Conservation (phyloP, 2,113 vertebrate genomes). For the Charina bottae region DNA sequence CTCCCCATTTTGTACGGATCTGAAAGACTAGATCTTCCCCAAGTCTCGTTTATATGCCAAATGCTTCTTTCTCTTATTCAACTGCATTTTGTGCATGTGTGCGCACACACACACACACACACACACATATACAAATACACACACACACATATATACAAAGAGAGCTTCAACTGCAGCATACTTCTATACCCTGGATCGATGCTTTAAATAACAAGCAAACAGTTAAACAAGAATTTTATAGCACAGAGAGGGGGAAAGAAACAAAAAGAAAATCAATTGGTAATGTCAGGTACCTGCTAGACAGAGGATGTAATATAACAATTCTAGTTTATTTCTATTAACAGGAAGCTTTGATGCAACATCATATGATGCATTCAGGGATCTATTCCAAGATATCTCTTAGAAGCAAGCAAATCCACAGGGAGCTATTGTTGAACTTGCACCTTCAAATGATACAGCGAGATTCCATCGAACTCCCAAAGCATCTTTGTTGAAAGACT, state of each 20-base stretch:
- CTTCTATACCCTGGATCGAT: not conserved
- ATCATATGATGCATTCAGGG: conserved; percentile 28
- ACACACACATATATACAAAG: no score
- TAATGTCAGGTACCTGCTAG: conserved; percentile 52
- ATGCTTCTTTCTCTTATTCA: not conserved
- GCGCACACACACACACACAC: no score
- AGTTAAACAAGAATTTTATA: conserved; percentile 48
- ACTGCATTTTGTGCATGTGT: not conserved
- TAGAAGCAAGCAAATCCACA: conserved; percentile 15
- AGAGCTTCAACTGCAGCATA: fast-evolving
- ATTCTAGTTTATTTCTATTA: conserved; percentile 28
- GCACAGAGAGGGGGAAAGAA: conserved; percentile 30
- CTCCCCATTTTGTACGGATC: no score
- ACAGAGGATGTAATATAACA: conserved; percentile 36
- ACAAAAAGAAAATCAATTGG: conserved; percentile 41
- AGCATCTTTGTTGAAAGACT: conserved; percentile 8
- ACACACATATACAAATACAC: no score
- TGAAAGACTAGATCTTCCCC: not conserved
- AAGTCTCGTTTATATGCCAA: not conserved
- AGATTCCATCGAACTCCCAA: conserved; percentile 22
- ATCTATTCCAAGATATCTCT: conserved; percentile 48
- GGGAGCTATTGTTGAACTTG: conserved; percentile 20
- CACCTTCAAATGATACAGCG: conserved; percentile 1
- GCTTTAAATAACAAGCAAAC: conserved; percentile 26
- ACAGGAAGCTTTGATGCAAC: conserved; percentile 50